Evolutionary conservation across 2,113 vertebrate species (phyloP).

Genomic region (Sylvietta virens): DNA sequence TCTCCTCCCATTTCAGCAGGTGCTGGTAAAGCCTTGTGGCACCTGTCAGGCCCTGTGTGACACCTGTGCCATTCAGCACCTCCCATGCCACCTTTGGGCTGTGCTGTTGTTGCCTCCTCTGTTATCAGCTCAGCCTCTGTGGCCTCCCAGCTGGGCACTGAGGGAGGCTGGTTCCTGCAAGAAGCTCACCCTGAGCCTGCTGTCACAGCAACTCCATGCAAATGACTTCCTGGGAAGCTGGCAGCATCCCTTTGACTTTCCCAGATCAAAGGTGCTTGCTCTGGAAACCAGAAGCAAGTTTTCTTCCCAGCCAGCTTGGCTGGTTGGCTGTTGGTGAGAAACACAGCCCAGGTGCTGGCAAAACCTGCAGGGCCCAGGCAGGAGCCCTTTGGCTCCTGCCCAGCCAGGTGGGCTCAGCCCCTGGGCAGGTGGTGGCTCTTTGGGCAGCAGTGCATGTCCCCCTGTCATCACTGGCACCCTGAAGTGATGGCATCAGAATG

Average conservation of each 20-base stretch:
- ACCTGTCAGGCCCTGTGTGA: not conserved
- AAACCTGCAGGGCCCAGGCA: not conserved
- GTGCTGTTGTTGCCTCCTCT: not conserved
- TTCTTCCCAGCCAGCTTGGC: not conserved
- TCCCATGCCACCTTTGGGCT: not conserved
- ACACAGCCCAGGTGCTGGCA: not conserved
- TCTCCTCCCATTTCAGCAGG: not conserved
- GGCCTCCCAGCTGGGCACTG: not conserved
- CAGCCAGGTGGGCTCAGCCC: accelerated
- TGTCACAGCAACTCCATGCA: accelerated
- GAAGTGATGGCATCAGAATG: not conserved
- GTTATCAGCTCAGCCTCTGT: not conserved
- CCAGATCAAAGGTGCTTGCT: not conserved
- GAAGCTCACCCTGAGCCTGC: not conserved
- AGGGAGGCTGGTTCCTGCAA: not conserved
- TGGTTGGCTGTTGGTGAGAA: not conserved
- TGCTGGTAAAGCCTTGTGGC: not conserved
- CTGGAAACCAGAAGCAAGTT: not conserved
- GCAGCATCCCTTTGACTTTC: not conserved
- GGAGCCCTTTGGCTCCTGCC: not conserved
- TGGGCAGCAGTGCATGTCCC: not conserved
- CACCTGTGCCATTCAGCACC: not conserved
- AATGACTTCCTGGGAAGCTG: not conserved
- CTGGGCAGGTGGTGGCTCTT: not conserved
- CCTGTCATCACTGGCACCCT: not conserved